These are phyloP conservation scores for Chelon labrosus DNA, from an alignment of 2,797 vertebrate species.

Conservation along the genomic window DNA sequence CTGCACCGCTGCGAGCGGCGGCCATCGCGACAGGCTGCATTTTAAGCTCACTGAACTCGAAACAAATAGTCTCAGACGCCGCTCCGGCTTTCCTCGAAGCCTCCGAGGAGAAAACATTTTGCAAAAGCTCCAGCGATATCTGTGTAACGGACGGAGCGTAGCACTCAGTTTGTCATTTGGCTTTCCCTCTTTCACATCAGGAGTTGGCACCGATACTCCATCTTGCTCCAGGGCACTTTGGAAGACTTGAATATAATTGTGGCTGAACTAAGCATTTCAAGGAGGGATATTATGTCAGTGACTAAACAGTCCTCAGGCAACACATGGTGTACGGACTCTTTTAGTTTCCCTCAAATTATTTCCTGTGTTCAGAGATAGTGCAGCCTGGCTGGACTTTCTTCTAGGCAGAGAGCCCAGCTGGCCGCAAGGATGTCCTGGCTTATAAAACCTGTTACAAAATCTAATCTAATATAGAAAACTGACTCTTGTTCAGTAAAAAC, in stretches of 20 bases:
- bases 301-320: constrained; percentile 1
- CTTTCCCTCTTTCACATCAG: background rate
- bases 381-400: constrained; percentile 13
- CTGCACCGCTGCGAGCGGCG: constrained; percentile 21
- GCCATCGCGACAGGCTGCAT: constrained; percentile 2
- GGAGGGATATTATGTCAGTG: constrained; percentile 4
- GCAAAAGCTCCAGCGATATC: background rate
- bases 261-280: constrained; percentile 18
- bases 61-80: constrained; percentile 36
- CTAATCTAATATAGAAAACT: background rate
- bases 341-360: constrained; percentile 34
- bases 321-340: constrained; percentile 9
- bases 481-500: background rate
- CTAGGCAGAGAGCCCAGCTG: background rate
- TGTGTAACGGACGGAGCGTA: background rate
- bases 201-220: background rate
- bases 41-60: constrained; percentile 45
- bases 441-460: background rate
- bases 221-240: constrained; percentile 10
- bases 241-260: constrained; percentile 28
- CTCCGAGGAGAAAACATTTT: constrained; percentile 23
- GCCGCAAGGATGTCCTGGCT: constrained; percentile 4
- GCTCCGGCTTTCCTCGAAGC: background rate
- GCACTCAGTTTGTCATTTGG: background rate
- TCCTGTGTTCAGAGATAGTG: constrained; percentile 18